These are phyloP conservation scores for Chloroceryle amazona DNA, from an alignment of 2,797 vertebrate species.

Conservation along the genomic window DNA sequence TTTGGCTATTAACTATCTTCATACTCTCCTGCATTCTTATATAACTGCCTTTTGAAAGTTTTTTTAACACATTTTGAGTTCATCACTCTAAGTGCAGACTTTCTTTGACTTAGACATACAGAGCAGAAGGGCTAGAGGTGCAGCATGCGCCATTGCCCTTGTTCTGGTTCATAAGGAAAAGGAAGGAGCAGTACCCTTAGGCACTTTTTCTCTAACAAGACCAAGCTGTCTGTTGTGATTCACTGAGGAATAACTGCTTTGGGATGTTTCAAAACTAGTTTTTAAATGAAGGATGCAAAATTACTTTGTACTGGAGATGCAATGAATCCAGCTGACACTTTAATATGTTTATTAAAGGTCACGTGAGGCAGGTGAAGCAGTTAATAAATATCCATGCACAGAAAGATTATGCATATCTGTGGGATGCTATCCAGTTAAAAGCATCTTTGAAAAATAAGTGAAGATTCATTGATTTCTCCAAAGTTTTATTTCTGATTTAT, in stretches of 20 bases:
- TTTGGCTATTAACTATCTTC: constrained; percentile 8
- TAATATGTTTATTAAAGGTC: constrained; percentile 56
- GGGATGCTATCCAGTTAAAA: constrained; percentile 44
- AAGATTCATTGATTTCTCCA: constrained; percentile 51
- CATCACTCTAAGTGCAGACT: neutral
- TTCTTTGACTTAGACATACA: neutral
- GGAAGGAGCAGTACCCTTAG: neutral
- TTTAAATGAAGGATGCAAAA: constrained; percentile 59
- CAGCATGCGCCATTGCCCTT: neutral
- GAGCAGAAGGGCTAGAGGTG: neutral
- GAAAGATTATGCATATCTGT: constrained; percentile 41
- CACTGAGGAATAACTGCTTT: constrained; percentile 42
- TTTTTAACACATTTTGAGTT: neutral
- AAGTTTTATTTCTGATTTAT: constrained; percentile 69
- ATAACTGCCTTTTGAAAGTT: neutral
- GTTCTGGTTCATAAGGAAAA: neutral
- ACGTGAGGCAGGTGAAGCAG: constrained; percentile 59
- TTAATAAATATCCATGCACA: constrained; percentile 53
- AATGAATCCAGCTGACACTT: constrained; percentile 57
- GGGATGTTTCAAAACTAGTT: constrained; percentile 14
- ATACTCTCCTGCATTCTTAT: neutral
- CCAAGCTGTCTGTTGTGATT: constrained; percentile 21
- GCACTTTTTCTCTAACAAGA: neutral
- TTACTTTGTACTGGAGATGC: constrained; percentile 16
- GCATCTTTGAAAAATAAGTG: constrained; percentile 48